Conservation (phyloP, 2,888 invertebrate species). For the Lasioglossum vierecki region DNA sequence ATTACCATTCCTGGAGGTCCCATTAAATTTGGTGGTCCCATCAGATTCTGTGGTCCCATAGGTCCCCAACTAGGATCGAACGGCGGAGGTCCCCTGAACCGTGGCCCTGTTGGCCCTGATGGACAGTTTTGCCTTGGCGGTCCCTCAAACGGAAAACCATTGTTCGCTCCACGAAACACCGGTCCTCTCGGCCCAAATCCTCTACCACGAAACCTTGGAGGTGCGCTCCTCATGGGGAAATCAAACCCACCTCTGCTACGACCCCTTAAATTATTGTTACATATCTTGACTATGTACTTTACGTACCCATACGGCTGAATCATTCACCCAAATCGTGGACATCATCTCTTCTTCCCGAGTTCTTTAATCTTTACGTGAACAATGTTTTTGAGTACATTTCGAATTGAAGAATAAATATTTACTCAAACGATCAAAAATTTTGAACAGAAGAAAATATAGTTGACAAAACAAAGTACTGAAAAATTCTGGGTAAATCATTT, state of each 20-base stretch:
- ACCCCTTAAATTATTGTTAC: conserved; percentile 77
- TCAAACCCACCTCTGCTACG: conserved; percentile 83
- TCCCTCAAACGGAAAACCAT: conserved; percentile 85
- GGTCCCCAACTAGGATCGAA: conserved; percentile 90
- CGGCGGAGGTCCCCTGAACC: conserved; percentile 86
- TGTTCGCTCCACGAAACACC: conserved; percentile 84
- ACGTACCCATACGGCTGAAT: conserved; percentile 59
- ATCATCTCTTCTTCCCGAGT: conserved; percentile 24
- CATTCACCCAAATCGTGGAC: conserved; percentile 50
- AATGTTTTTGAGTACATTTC: not conserved
- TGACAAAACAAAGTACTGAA: not conserved
- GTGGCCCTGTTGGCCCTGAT: conserved; percentile 82
- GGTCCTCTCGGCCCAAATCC: conserved; percentile 86
- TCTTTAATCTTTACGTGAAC: not conserved
- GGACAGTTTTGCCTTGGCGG: conserved; percentile 84
- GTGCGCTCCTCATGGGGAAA: conserved; percentile 84
- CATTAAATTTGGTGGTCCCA: conserved; percentile 84
- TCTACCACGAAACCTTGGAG: conserved; percentile 89
- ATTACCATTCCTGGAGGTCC: conserved; percentile 85
- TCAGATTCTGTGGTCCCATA: conserved; percentile 85
- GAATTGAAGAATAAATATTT: not conserved
- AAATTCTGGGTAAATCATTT: conserved; percentile 55
- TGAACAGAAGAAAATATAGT: conserved; percentile 1
- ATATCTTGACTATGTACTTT: conserved; percentile 55
- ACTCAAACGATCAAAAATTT: not conserved